A percentile compares a stretch with the other conserved stretches of the same genome.
Conservation (phyloP, 2,888 invertebrate genomes). For the Cosmia pyralina region DNA sequence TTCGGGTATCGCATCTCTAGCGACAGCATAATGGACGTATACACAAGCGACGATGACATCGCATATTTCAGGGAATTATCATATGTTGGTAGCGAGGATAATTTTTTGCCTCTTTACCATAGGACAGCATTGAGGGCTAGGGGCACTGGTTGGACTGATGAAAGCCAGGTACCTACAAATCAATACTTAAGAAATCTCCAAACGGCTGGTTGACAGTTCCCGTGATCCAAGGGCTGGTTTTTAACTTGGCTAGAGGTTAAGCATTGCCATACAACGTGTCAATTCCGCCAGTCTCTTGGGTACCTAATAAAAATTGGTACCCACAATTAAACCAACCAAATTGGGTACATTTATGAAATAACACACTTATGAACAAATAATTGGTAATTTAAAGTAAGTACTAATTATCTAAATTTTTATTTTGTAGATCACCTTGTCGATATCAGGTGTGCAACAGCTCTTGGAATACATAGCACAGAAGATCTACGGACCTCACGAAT, state of each 20-base stretch:
- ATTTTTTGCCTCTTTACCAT: conserved; percentile 85
- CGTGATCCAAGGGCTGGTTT: background rate
- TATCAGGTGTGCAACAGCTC: conserved; percentile 80
- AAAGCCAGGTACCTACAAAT: conserved; percentile 72
- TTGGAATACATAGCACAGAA: conserved; percentile 69
- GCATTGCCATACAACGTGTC: background rate
- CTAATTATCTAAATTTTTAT: background rate
- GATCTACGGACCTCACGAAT: conserved; percentile 58
- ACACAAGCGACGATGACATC: conserved; percentile 75
- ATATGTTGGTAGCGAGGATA: conserved; percentile 90
- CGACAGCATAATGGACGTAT: conserved; percentile 80
- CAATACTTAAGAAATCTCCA: background rate
- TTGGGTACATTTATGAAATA: no score
- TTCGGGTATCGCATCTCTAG: conserved; percentile 89
- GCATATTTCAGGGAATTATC: conserved; percentile 80
- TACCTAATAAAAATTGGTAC: background rate
- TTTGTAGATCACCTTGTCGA: conserved; percentile 75
- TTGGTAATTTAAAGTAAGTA: background rate
- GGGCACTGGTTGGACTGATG: conserved; percentile 75
- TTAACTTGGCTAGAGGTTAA: background rate
- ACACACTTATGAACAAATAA: background rate
- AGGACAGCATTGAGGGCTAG: conserved; percentile 73
- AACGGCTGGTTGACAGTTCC: background rate
- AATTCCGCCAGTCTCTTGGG: background rate
- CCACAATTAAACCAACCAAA: background rate